phyloP scores from a whole-genome alignment of 2,888 invertebrate genomes.

The Notodonta ziczac region DNA sequence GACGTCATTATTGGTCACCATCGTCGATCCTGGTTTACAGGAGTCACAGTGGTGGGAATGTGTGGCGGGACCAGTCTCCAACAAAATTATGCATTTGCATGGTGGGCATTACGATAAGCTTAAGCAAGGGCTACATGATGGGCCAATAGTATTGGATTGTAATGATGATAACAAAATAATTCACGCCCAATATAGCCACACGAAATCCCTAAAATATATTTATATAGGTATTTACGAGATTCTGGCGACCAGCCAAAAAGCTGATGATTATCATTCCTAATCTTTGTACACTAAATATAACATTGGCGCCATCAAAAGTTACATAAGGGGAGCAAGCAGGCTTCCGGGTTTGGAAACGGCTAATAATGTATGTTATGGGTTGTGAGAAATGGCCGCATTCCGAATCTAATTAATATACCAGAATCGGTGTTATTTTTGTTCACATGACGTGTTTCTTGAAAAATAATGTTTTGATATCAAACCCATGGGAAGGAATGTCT shows the following conservation, averaged over 20 bases:
- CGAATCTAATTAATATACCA: neutral
- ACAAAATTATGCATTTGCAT: too few species aligned
- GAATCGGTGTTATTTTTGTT: too few species aligned
- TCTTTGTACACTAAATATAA: conserved; percentile 22
- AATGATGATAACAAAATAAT: neutral
- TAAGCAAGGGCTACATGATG: too few species aligned
- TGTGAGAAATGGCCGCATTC: conserved; percentile 19
- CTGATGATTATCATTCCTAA: conserved; percentile 24
- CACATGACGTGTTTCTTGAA: too few species aligned
- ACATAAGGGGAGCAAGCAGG: conserved; percentile 12
- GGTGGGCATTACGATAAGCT: too few species aligned
- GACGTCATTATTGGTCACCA: too few species aligned
- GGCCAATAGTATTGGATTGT: neutral
- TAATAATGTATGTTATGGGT: conserved; percentile 15
- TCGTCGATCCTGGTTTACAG: too few species aligned
- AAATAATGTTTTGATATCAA: too few species aligned
- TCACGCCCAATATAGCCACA: neutral
- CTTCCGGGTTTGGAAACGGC: conserved; percentile 22
- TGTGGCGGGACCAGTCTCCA: too few species aligned
- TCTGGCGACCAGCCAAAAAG: conserved; percentile 26
- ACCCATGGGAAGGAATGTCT: too few species aligned
- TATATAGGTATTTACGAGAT: conserved; percentile 2
- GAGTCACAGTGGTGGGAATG: too few species aligned
- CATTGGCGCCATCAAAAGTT: conserved; percentile 21
- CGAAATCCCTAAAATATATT: conserved; percentile 7